Evolutionary conservation across 2,888 invertebrate genomes (phyloP), one percentile per base, ranked within the genome.

Genomic region (Hemicrepidius hirtus): DNA sequence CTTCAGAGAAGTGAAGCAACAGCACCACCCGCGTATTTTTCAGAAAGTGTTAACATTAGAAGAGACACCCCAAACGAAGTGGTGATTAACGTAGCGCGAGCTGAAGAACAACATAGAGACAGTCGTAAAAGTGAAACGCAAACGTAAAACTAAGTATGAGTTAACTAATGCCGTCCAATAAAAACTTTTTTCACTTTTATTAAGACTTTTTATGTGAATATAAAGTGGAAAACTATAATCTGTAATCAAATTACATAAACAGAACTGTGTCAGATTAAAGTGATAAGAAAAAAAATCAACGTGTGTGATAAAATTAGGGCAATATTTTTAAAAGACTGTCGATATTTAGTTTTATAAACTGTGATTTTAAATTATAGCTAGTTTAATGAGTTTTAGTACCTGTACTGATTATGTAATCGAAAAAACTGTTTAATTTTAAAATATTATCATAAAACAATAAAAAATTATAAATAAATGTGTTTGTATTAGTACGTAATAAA

Each of bases 11-110:
- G n/a, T 5, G 20, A 50, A 20, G 7, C 35, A 28, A 57, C 18
- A 59, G 18, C 67, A 7, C 71, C 60, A 6, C 50, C 71, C 13
- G 13, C 40, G 13, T 65, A 65, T 41, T 41, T 21, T 55, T 3
- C 21, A 7, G 10, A 12, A 2, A 53, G 10, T 28, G n/a, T 20
- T 46, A 20, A 49, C 12, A 9, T 21, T n/a, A 49, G 49, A 49
- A 49, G 12, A 18, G 7, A 10, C n/a, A 9, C 18, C 41, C 5
- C 16, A 46, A 18, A 46, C 12, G 67, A 67, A 44, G 32, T 57
- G n/a, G 57, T 57, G 10, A 35, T 59, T 44, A 32, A 35, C 12
- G 57, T 57, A 5, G 18, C 18, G 16, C 5, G 12, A 13, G 12
- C 20, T 40, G 53, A 55, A 55, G 53, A 32, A 16, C n/a, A 55